A percentile compares a stretch with the other conserved stretches of the same genome.
Evolutionary conservation across 2,797 vertebrate species (phyloP).

Genomic region (Manis crassicaudata): DNA sequence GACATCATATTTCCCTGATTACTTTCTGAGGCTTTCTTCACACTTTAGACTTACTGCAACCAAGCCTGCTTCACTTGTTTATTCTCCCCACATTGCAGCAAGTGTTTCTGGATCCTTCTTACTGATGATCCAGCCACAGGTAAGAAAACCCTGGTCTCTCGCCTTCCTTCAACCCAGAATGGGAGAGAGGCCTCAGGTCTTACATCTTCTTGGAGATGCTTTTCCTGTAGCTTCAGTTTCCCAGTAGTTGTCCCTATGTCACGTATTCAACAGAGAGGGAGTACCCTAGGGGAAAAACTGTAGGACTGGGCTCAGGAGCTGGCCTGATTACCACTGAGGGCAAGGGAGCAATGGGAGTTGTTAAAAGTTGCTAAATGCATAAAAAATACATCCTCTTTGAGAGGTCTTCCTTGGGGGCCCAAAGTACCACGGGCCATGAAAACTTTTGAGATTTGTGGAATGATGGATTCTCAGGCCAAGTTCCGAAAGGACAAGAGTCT

Average conservation of each 20-base stretch:
- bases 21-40: neutral
- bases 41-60: neutral
- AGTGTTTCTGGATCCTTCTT: neutral
- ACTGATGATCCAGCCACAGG: neutral
- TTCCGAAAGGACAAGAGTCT: neutral
- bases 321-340: neutral
- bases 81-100: neutral
- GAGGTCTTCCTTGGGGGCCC: neutral
- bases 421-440: neutral
- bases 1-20: neutral
- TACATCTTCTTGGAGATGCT: neutral
- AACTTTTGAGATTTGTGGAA: neutral
- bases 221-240: neutral
- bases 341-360: constrained; percentile 56
- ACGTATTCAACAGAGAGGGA: neutral
- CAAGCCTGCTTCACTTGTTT: neutral
- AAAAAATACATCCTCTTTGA: neutral
- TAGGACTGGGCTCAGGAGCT: neutral
- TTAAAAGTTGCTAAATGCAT: constrained; percentile 68
- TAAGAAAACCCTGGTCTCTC: neutral
- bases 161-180: neutral
- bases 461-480: neutral
- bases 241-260: neutral
- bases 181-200: neutral
- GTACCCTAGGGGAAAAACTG: neutral